A percentile compares a stretch with the other conserved stretches of the same genome.
Evolutionary conservation across 2,113 vertebrate species (phyloP).

Genomic region (human): GRCh38 chr6:44539501-44540000

Average conservation of each 20-base stretch:
- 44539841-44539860: background rate
- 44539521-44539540: constrained; percentile 12
- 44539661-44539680: background rate
- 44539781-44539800: background rate
- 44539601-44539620: background rate
- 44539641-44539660: background rate
- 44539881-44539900: background rate
- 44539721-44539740: background rate
- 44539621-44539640: background rate
- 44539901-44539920: background rate
- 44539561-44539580: background rate
- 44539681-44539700: background rate
- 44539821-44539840: background rate
- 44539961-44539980: background rate
- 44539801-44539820: background rate
- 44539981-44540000: background rate
- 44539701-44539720: background rate
- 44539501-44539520: background rate
- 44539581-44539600: background rate
- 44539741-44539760: background rate
- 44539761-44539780: background rate
- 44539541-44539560: background rate
- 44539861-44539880: background rate
- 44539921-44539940: too few relatives aligned
- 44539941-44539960: background rate